These are phyloP conservation scores for Okamejei kenojei DNA, from an alignment of 2,797 vertebrate genomes.

Conservation along the genomic window DNA sequence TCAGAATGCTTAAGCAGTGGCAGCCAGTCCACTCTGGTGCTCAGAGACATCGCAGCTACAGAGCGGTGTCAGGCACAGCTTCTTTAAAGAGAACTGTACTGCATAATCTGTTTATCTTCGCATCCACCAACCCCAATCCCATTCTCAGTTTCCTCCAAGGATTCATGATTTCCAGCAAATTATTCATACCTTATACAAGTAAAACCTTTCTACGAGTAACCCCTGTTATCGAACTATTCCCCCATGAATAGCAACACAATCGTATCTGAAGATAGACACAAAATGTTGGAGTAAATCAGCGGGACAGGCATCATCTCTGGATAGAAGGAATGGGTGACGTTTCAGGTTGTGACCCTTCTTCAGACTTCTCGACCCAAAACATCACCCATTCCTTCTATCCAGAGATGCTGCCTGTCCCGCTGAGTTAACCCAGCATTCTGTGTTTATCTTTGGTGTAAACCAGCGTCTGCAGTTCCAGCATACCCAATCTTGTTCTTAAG, in stretches of 20 bases:
- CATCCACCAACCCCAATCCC: not conserved
- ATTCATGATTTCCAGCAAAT: not conserved
- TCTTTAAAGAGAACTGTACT: not conserved
- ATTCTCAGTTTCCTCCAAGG: not conserved
- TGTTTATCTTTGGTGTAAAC: too few species aligned
- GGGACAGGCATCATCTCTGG: too few species aligned
- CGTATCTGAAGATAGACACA: not conserved
- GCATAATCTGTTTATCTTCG: not conserved
- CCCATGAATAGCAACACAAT: not conserved
- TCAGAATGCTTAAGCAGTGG: slow-evolving; percentile 47
- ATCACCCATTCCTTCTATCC: too few species aligned
- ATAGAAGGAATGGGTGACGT: too few species aligned
- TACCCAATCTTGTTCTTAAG: not conserved
- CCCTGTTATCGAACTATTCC: not conserved
- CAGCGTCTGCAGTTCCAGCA: too few species aligned
- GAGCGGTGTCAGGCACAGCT: not conserved
- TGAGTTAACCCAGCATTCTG: too few species aligned
- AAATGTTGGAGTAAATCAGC: too few species aligned
- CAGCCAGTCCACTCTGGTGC: slow-evolving; percentile 43
- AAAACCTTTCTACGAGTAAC: not conserved
- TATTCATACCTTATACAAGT: not conserved
- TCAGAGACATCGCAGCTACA: slow-evolving; percentile 31
- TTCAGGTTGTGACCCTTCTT: too few species aligned
- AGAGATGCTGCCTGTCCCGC: too few species aligned
- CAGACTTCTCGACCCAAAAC: too few species aligned